These are phyloP conservation scores for Leptinotarsa rubiginosa DNA, from an alignment of 2,888 invertebrate species.

Conservation along the genomic window DNA sequence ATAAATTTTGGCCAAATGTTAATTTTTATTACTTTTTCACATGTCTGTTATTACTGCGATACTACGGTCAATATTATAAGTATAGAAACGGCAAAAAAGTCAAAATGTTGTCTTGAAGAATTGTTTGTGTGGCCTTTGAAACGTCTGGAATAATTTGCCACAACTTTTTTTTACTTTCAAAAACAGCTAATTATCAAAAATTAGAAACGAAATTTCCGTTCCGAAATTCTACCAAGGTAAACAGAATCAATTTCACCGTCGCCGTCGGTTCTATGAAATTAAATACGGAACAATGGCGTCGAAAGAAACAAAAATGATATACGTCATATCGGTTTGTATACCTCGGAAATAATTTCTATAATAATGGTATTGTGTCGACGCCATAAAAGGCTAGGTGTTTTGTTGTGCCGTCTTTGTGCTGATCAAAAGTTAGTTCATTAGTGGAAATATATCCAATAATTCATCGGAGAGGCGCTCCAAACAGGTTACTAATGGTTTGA, in stretches of 20 bases:
- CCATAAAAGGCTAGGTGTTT: slow-evolving; percentile 56
- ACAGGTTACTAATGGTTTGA: slow-evolving; percentile 65
- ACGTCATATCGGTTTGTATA: slow-evolving; percentile 37
- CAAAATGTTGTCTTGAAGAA: too few relatives aligned
- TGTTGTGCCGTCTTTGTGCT: slow-evolving; percentile 58
- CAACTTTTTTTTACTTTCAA: too few relatives aligned
- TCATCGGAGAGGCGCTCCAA: slow-evolving; percentile 59
- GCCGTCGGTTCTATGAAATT: slow-evolving; percentile 16
- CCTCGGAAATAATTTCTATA: slow-evolving; percentile 49
- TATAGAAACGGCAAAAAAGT: too few relatives aligned
- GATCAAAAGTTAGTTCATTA: slow-evolving; percentile 66
- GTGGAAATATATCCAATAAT: slow-evolving; percentile 66
- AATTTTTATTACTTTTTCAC: too few relatives aligned
- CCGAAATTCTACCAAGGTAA: neutral
- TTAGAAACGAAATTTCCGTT: neutral
- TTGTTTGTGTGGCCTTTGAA: too few relatives aligned
- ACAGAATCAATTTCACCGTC: slow-evolving; percentile 6
- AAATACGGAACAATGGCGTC: slow-evolving; percentile 43
- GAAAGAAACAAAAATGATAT: slow-evolving; percentile 47
- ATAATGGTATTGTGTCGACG: slow-evolving; percentile 49
- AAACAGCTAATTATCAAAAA: neutral
- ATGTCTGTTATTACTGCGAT: too few relatives aligned
- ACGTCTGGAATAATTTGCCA: too few relatives aligned
- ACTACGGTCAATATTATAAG: too few relatives aligned
- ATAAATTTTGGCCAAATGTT: too few relatives aligned